A percentile compares a stretch with the other conserved stretches of the same genome.
Evolutionary conservation across 2,888 invertebrate species (phyloP).

Genomic region (Odontomyia ornata): DNA sequence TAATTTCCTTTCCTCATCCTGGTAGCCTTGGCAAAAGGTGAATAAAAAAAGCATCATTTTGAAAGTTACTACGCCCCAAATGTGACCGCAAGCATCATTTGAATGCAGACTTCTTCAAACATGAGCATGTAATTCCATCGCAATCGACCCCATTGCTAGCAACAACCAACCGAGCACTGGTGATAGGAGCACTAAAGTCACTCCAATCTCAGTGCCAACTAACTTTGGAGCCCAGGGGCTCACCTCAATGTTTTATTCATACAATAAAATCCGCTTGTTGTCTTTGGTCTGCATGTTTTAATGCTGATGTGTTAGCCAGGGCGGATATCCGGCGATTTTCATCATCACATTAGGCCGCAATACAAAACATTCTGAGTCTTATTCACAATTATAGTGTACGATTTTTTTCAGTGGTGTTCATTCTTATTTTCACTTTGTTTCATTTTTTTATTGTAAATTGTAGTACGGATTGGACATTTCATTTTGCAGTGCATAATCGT

Average conservation of each 20-base stretch:
- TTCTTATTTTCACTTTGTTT: slow-evolving; percentile 16
- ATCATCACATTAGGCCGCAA: slow-evolving; percentile 45
- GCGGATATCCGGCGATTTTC: slow-evolving; percentile 51
- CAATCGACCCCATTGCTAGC: not conserved
- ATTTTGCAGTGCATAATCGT: slow-evolving; percentile 27
- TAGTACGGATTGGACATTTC: slow-evolving; percentile 14
- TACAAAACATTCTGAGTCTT: slow-evolving; percentile 35
- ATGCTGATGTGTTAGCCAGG: slow-evolving; percentile 40
- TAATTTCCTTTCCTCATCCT: too few relatives aligned
- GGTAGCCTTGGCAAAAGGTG: too few relatives aligned
- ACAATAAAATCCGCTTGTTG: slow-evolving; percentile 50
- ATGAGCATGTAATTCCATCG: not conserved
- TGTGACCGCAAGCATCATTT: too few relatives aligned
- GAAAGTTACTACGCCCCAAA: too few relatives aligned
- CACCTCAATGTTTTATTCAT: slow-evolving; percentile 58
- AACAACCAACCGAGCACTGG: not conserved
- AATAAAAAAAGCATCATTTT: too few relatives aligned
- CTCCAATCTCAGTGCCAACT: not conserved
- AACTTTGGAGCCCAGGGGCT: slow-evolving; percentile 38
- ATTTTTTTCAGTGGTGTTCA: slow-evolving; percentile 7
- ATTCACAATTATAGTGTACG: slow-evolving; percentile 22
- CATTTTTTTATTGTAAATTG: slow-evolving; percentile 26
- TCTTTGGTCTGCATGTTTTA: slow-evolving; percentile 44
- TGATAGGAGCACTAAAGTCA: not conserved
- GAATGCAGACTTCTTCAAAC: not conserved